phyloP scores from a whole-genome alignment of 2,797 vertebrate genomes.

The Phalanger gymnotis region DNA sequence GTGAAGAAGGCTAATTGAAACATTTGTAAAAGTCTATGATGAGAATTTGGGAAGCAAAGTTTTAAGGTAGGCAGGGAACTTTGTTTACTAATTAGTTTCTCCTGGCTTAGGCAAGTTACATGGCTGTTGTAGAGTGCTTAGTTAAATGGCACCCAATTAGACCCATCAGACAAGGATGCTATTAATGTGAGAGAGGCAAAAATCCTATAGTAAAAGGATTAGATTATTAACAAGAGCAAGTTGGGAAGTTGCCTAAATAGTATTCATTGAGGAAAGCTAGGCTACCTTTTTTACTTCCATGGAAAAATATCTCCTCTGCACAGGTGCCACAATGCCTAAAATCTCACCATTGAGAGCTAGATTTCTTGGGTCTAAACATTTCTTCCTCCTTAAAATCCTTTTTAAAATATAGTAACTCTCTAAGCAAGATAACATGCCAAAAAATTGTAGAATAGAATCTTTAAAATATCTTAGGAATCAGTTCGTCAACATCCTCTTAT shows the following conservation, averaged over 20 bases:
- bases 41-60: background rate
- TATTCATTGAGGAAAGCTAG: background rate
- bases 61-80: background rate
- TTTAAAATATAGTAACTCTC: background rate
- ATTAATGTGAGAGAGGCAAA: background rate
- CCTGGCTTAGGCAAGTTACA: background rate
- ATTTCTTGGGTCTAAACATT: background rate
- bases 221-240: background rate
- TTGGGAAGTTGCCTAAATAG: background rate
- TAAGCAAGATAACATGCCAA: background rate
- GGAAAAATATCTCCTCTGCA: background rate
- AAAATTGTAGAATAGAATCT: background rate
- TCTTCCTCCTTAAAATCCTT: background rate
- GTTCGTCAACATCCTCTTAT: background rate
- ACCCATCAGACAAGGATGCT: background rate
- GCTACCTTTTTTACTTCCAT: background rate
- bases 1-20: background rate
- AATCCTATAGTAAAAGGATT: background rate
- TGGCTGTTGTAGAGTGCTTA: background rate
- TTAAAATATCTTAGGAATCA: background rate
- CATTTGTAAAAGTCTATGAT: background rate
- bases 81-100: background rate
- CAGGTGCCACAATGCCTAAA: background rate
- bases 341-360: background rate
- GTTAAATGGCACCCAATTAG: background rate